Percentiles rank a stretch among this genome's conserved stretches.
phyloP scores from a whole-genome alignment of 2,888 invertebrate genomes.

The Pyrrhopygopsis socrates region DNA sequence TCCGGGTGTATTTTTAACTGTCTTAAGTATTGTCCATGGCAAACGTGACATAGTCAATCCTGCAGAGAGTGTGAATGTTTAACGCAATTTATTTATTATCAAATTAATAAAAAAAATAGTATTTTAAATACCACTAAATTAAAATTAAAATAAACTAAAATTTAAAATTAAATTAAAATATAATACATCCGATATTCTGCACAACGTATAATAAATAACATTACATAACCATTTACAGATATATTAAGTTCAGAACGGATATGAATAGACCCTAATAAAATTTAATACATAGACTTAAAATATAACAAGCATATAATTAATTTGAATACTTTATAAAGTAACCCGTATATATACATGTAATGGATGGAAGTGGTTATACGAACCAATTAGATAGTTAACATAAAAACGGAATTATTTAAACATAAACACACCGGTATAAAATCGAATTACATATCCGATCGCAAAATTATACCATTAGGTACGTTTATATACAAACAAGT shows the following conservation, averaged over 20 bases:
- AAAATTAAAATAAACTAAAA: neutral
- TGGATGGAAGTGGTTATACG: neutral
- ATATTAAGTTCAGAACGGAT: neutral
- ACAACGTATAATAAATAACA: too few species aligned
- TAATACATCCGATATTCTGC: neutral
- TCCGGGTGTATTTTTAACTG: too few species aligned
- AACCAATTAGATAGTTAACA: neutral
- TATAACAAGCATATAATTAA: constrained; percentile 42
- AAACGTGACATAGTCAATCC: too few species aligned
- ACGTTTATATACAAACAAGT: neutral
- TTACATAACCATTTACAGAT: neutral
- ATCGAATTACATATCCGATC: too few species aligned
- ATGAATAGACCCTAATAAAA: neutral
- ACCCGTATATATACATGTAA: neutral
- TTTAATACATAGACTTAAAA: neutral
- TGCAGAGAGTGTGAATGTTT: too few species aligned
- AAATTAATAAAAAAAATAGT: too few species aligned
- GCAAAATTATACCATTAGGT: neutral
- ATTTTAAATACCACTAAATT: too few species aligned
- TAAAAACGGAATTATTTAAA: too few species aligned
- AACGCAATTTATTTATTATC: too few species aligned
- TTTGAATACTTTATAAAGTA: constrained; percentile 4
- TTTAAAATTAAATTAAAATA: neutral
- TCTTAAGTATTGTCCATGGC: too few species aligned
- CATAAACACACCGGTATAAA: too few species aligned